Conservation (phyloP, 2,888 invertebrate genomes). For the Keiferia lycopersicella region DNA sequence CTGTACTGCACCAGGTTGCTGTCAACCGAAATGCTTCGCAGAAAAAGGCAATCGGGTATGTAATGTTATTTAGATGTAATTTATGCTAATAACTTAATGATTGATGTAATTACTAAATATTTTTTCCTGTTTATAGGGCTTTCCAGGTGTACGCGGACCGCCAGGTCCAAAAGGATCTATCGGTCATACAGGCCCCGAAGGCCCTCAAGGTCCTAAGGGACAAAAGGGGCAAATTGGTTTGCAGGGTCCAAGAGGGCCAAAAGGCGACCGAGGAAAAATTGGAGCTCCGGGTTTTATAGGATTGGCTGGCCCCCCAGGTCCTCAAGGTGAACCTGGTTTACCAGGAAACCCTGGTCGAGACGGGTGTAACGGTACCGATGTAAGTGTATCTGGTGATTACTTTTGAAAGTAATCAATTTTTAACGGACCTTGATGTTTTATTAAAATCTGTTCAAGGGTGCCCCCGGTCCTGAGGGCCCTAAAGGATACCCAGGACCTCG, state of each 20-base stretch:
- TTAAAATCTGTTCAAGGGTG: slow-evolving; percentile 78
- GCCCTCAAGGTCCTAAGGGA: slow-evolving; percentile 93
- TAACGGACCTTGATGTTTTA: too few species aligned
- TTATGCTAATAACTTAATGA: not conserved
- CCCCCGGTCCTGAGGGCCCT: slow-evolving; percentile 85
- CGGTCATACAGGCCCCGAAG: slow-evolving; percentile 92
- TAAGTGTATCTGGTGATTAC: slow-evolving; percentile 62
- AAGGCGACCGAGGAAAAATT: slow-evolving; percentile 92
- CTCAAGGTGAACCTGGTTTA: slow-evolving; percentile 85
- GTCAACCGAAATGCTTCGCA: slow-evolving; percentile 93
- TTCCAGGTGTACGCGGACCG: slow-evolving; percentile 86
- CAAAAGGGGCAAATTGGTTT: slow-evolving; percentile 93
- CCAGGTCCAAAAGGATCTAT: slow-evolving; percentile 88
- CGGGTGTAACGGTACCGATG: slow-evolving; percentile 98
- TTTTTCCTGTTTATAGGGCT: slow-evolving; percentile 78
- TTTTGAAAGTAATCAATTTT: not conserved
- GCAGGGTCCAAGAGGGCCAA: slow-evolving; percentile 89
- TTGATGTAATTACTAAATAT: slow-evolving; percentile 8
- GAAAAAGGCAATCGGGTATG: slow-evolving; percentile 91
- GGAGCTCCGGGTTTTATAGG: slow-evolving; percentile 94
- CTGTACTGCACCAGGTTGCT: slow-evolving; percentile 85
- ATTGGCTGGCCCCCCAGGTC: slow-evolving; percentile 76
- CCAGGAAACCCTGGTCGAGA: slow-evolving; percentile 94
- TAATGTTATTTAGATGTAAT: not conserved
- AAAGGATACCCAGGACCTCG: slow-evolving; percentile 88